Percentiles rank a stretch among this genome's conserved stretches.
These are phyloP conservation scores for Sabellastarte sp. DNA, from an alignment of 2,888 invertebrate genomes.

Conservation along the genomic window DNA sequence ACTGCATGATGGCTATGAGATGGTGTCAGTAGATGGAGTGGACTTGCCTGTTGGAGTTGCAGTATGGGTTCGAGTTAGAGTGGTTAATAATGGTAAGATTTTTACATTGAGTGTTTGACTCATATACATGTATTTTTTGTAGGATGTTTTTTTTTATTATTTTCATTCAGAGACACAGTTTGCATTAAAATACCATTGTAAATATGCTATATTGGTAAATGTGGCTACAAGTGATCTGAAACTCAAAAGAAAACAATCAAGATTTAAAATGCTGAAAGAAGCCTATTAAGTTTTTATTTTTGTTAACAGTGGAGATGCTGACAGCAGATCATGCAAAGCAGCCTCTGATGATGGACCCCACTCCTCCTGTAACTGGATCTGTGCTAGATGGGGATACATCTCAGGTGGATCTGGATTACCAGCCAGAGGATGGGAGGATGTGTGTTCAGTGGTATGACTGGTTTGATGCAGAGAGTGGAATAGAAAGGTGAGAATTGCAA, in stretches of 20 bases:
- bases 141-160: no score
- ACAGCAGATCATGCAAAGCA: neutral
- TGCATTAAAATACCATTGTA: no score
- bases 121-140: no score
- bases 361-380: neutral
- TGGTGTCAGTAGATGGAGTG: neutral
- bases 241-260: no score
- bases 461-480: constrained; percentile 2
- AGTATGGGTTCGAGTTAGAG: neutral
- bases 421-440: neutral
- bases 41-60: neutral
- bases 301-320: neutral
- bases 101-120: no score
- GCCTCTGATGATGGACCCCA: neutral
- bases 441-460: constrained; percentile 5
- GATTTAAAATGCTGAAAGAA: no score
- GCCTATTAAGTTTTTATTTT: no score
- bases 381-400: neutral
- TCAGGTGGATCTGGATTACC: neutral
- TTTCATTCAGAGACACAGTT: no score
- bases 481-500: constrained; percentile 3
- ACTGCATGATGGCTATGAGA: neutral
- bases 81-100: constrained; percentile 5
- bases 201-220: no score
- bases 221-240: no score